These are phyloP conservation scores for Triplophysa tibetana DNA, from an alignment of 2,113 vertebrate genomes.

Conservation along the genomic window DNA sequence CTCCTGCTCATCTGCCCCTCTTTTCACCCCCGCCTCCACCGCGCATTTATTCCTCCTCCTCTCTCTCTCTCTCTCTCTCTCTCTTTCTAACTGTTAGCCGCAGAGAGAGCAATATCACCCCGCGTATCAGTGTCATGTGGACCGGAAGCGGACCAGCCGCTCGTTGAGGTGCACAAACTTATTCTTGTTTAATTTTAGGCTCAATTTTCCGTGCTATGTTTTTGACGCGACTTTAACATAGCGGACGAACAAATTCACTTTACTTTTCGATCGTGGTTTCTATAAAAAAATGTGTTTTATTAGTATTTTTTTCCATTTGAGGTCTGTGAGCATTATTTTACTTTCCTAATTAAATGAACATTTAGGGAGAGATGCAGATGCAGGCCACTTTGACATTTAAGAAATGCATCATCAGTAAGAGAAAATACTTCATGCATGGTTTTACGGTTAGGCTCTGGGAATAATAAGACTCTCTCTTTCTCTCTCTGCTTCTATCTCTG, in stretches of 20 bases:
- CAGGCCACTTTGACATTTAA: constrained; percentile 17
- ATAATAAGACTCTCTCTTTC: constrained; percentile 10
- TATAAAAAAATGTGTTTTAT: neutral
- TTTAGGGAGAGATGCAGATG: neutral
- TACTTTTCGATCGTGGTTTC: too few species aligned
- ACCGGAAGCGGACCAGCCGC: neutral
- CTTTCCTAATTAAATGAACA: neutral
- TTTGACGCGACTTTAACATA: neutral
- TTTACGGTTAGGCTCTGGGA: neutral
- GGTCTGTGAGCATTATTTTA: neutral
- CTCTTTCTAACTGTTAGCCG: constrained; percentile 24
- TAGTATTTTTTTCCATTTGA: too few species aligned
- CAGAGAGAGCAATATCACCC: constrained; percentile 3
- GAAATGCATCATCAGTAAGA: constrained; percentile 6
- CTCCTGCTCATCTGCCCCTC: constrained; percentile 72
- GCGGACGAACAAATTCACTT: neutral
- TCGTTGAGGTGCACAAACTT: neutral
- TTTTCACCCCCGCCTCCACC: constrained; percentile 64
- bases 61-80: constrained; percentile 20
- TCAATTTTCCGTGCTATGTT: neutral
- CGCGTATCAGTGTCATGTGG: neutral
- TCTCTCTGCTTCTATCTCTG: constrained; percentile 47
- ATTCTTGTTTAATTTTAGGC: neutral
- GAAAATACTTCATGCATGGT: neutral
- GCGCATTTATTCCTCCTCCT: constrained; percentile 41